Evolutionary conservation across 2,888 invertebrate species (phyloP), one percentile per base, ranked within the genome.

Genomic region (Pardosa pseudoannulata): DNA sequence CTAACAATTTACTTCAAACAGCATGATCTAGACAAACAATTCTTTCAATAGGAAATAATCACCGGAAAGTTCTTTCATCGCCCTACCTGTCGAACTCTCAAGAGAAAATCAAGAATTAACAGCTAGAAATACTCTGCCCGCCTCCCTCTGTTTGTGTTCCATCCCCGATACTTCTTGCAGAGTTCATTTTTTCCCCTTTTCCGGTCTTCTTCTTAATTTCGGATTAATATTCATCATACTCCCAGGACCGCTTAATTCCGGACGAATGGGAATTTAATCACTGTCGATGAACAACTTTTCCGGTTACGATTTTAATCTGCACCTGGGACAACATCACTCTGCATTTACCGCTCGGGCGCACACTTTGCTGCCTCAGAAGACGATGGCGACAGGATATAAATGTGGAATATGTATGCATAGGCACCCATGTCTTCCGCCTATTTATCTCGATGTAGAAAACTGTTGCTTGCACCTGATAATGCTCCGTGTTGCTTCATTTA

Each of bases 221-320:
- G 82, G 82, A 83, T 83, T 83, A 76, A 76, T 83, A 83, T 83
- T 76, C 72, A 72, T 76, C 64, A 65, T 39, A 75, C 41, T 70
- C 64, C 62, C 36, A 62, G 50, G 72, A 67, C 68, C n/a, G 27
- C 76, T 83, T 83, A 76, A 83, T 83, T 83, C 82, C 76, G 82
- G 64, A 28, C 50, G 65, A 76, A 76, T 72, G 76, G n/a, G 82
- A 71, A 83, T 83, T 83, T 76, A 83, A 83, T 83, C 76, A 83
- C 75, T 82, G 75, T 46, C 81, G 75, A 75, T 73, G 79, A 78
- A 78, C 67, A 78, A 50, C 71, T 71, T 65, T n/a, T 41, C 68
- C 36, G 28, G 67, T 41, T 23, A 27, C 62, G 64, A 79, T 79
- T 79, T 79, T 79, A 79, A 79, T 72, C 79, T 72, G 64, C 79